Conservation (phyloP, 2,113 vertebrate genomes). For the Gila orcuttii region DNA sequence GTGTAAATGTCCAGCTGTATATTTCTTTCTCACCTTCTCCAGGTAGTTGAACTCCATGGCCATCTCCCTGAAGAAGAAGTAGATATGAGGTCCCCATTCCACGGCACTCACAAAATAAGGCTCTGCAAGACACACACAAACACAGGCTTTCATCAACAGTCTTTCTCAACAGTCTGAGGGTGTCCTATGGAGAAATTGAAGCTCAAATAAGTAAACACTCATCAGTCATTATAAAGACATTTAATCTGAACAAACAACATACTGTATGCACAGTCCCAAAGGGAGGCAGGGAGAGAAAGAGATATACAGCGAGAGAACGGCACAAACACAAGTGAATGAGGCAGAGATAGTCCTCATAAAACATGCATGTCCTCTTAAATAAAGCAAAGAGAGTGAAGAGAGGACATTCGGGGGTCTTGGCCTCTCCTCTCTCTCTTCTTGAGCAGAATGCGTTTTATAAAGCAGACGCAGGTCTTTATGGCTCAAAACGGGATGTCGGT, state of each 20-base stretch:
- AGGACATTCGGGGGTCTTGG: conserved; percentile 36
- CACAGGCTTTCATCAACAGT: background rate
- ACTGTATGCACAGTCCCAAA: conserved; percentile 22
- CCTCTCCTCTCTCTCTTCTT: conserved; percentile 11
- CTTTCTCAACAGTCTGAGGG: background rate
- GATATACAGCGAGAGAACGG: background rate
- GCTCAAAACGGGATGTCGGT: background rate
- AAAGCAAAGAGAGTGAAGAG: conserved; percentile 60
- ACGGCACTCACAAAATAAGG: conserved; percentile 93
- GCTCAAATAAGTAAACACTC: conserved; percentile 26
- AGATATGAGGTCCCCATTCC: conserved; percentile 93
- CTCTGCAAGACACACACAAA: conserved; percentile 73
- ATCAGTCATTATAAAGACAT: conserved; percentile 32
- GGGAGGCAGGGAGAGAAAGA: conserved; percentile 11
- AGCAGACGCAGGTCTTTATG: background rate
- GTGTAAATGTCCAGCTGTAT: background rate
- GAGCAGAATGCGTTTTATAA: background rate
- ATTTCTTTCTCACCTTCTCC: conserved; percentile 84
- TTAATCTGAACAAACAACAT: conserved; percentile 59
- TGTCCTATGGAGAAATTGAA: conserved; percentile 6
- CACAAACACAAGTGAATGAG: background rate
- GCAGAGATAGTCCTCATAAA: conserved; percentile 58
- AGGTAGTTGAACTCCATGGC: conserved; percentile 98
- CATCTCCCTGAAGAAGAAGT: conserved; percentile 98
- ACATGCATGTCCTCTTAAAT: conserved; percentile 68